These are phyloP conservation scores for Nemopilema nomurai DNA, from an alignment of 30 jellyfish, hydroid and myxozoan genomes.

Conservation along the genomic window DNA sequence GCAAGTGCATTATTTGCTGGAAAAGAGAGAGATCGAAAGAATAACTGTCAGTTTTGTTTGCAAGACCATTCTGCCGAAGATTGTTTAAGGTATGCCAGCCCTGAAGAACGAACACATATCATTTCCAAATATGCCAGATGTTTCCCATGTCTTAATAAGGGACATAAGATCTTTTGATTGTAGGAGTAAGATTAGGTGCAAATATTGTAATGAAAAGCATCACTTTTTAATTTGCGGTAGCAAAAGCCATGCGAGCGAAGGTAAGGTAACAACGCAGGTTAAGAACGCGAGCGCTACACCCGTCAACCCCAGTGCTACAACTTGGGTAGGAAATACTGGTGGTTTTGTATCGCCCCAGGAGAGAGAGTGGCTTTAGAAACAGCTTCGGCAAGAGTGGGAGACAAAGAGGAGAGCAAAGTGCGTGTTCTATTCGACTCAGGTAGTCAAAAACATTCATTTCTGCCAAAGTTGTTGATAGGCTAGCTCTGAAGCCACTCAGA, in stretches of 20 bases:
- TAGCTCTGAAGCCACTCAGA: slow-evolving; percentile 55
- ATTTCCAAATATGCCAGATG: not conserved
- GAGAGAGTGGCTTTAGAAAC: slow-evolving; percentile 51
- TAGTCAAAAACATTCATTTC: slow-evolving; percentile 59
- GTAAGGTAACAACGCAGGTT: not conserved
- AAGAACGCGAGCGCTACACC: slow-evolving; percentile 1
- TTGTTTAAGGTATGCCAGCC: not conserved
- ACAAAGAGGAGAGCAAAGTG: slow-evolving; percentile 9
- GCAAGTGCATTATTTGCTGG: slow-evolving; percentile 21
- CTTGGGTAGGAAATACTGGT: not conserved
- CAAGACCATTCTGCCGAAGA: slow-evolving; percentile 7
- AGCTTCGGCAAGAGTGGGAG: slow-evolving; percentile 37
- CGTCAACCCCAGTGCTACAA: not conserved
- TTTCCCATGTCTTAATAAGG: not conserved
- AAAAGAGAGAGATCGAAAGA: not conserved
- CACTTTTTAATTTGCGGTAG: not conserved
- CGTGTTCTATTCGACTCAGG: slow-evolving; percentile 38
- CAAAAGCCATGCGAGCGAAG: not conserved
- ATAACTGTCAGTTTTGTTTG: not conserved
- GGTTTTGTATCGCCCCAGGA: not conserved
- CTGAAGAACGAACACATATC: slow-evolving; percentile 12
- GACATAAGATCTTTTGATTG: slow-evolving; percentile 3
- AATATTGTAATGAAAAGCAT: slow-evolving; percentile 10
- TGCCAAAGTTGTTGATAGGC: slow-evolving; percentile 41
- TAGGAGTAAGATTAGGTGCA: slow-evolving; percentile 2